Evolutionary conservation across 2,888 invertebrate genomes (phyloP).

Genomic region (Andrena haemorrhoa): DNA sequence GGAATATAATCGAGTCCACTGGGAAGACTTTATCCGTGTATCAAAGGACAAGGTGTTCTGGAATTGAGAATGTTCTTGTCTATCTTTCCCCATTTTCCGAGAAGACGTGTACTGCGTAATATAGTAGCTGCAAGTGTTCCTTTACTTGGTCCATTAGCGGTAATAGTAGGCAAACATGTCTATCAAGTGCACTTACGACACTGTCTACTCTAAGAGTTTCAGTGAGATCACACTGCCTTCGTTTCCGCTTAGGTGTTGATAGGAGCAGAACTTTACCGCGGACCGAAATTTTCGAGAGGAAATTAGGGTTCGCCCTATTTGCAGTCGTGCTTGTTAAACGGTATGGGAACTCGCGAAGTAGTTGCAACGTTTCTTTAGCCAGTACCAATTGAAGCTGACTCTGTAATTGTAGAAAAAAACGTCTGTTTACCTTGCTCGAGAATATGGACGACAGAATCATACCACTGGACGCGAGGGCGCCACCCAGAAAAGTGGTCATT

Average conservation of each 20-base stretch:
- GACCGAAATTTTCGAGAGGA: no score
- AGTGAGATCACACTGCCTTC: conserved; percentile 1
- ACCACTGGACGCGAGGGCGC: conserved; percentile 91
- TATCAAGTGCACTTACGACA: conserved; percentile 3
- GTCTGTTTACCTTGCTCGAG: conserved; percentile 84
- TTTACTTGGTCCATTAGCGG: background rate
- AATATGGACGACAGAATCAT: conserved; percentile 93
- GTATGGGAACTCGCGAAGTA: no score
- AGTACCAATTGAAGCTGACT: no score
- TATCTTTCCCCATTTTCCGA: background rate
- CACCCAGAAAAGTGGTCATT: conserved; percentile 93
- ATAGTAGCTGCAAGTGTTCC: background rate
- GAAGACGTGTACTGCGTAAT: background rate
- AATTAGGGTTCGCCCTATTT: no score
- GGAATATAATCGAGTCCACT: background rate
- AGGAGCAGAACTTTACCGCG: no score
- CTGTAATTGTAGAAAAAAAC: no score
- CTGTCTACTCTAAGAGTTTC: background rate
- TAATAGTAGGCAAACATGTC: background rate
- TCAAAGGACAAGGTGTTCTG: no score
- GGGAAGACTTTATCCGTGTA: background rate
- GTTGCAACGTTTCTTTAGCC: no score
- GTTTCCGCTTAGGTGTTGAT: no score
- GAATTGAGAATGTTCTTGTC: no score
- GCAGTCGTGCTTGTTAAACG: no score